Conservation (phyloP, 2,797 vertebrate species). For the Peromyscus attwateri region DNA sequence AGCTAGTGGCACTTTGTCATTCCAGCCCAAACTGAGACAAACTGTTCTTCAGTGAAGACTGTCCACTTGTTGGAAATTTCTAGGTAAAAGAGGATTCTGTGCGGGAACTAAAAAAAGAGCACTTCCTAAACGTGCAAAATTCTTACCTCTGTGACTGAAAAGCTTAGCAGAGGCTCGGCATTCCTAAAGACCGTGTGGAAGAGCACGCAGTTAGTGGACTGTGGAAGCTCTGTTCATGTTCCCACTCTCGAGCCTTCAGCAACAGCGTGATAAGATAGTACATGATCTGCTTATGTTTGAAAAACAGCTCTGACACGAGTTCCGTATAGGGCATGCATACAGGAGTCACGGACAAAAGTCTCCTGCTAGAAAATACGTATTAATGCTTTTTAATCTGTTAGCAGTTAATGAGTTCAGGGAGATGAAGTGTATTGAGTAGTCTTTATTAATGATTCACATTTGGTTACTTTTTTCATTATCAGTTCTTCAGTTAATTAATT, state of each 20-base stretch:
- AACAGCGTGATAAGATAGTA: neutral
- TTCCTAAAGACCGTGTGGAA: neutral
- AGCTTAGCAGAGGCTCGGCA: neutral
- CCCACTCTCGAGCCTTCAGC: neutral
- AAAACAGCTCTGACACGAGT: neutral
- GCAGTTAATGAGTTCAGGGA: conserved; percentile 51
- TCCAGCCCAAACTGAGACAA: neutral
- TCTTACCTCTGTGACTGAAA: neutral
- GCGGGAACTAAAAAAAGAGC: neutral
- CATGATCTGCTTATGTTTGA: neutral
- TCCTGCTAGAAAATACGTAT: neutral
- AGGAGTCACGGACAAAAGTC: neutral
- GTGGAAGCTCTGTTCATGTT: neutral
- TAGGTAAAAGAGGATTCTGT: neutral
- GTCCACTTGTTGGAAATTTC: neutral
- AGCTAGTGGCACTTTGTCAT: neutral
- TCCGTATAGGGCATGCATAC: neutral
- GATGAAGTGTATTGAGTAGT: conserved; percentile 71
- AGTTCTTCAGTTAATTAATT: conserved; percentile 75
- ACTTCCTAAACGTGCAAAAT: neutral
- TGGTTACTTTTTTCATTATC: conserved; percentile 66
- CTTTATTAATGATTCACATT: conserved; percentile 79
- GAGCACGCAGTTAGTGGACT: neutral
- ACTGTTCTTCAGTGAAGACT: neutral
- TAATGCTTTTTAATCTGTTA: conserved; percentile 36